Base-by-base conservation (phyloP, 2,113 vertebrate genomes). In the Vidua chalybeata region DNA sequence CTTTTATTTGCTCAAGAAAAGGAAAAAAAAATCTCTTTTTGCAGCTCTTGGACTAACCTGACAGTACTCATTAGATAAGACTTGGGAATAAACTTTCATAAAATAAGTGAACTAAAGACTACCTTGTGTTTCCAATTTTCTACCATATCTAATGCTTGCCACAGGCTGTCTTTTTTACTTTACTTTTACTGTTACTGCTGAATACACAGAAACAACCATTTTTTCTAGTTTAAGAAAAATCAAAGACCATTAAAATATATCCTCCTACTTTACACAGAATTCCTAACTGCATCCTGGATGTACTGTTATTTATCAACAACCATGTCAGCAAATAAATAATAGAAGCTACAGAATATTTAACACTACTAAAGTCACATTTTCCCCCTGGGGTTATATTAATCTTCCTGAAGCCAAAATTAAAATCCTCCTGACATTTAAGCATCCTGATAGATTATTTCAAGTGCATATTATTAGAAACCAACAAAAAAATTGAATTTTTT, bases 401-500 rank as follows among this genome's bases (percentile, higher is more conserved):
- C 62, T 94, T 96, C 58, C 80, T 43, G 33, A 94, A 93, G 26
- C 15, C 61, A 96, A 96, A 92, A 95, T 87, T 81, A 95, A 93
- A 88, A 96, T 75, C 43, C 15, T 96, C 23, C 39, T 96, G 39
- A 80, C 82, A 90, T 72, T 91, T 92, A 87, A 94, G 35, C 76
- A 91, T 83, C 79, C 69, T 82, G 77, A 90, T 41, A 90, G 86
- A 90, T 91, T 87, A 91, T 77, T 78, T 90, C 45, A 96, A 90
- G 58, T 46, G 51, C 55, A 48, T 81, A 62, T 67, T 77, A 86
- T 84, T 84, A 91, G 56, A 64, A 94, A 86, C 27, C 52, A 96
- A 76, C 46, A 69, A 83, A 24, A 68, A 21, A 13, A 72, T 9
- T 72, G 67, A 80, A 45, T 39, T 31, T 91, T 94, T 87, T 61